Evolutionary conservation across 1,140 invertebrate species (phyloP).

Genomic region (Colletes latitarsis): DNA sequence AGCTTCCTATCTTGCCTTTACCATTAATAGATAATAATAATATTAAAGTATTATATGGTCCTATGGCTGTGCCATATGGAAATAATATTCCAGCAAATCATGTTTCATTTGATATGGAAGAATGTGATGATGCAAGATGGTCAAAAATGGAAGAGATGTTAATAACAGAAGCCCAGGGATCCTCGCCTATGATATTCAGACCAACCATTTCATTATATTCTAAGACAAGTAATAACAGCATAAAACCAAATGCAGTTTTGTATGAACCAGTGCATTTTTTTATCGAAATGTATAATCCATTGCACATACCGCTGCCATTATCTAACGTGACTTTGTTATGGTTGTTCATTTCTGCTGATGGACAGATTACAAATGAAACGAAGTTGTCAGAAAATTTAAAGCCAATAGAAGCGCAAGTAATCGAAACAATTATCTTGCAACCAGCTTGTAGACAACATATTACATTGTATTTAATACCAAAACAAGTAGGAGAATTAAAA

Average conservation of each 20-base stretch:
- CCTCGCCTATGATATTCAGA: constrained; percentile 89
- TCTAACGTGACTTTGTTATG: constrained; percentile 90
- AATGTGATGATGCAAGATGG: constrained; percentile 82
- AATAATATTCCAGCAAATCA: constrained; percentile 68
- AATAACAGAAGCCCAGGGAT: constrained; percentile 86
- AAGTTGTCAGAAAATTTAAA: constrained; percentile 66
- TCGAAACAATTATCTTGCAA: constrained; percentile 76
- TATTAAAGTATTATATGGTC: constrained; percentile 85
- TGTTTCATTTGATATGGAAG: constrained; percentile 71
- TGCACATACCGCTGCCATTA: constrained; percentile 88
- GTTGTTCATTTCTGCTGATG: constrained; percentile 83
- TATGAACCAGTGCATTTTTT: constrained; percentile 91
- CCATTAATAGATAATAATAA: constrained; percentile 86
- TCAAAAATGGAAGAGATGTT: constrained; percentile 90
- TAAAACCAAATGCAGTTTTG: constrained; percentile 86
- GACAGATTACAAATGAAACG: constrained; percentile 76
- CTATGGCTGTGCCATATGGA: constrained; percentile 73
- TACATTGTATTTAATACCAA: constrained; percentile 72
- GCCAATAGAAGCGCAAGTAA: constrained; percentile 77
- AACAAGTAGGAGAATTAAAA: constrained; percentile 71
- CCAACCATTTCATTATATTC: constrained; percentile 88
- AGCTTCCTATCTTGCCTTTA: constrained; percentile 84
- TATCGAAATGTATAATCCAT: constrained; percentile 89
- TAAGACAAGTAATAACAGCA: constrained; percentile 84
- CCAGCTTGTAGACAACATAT: constrained; percentile 76